Percentiles rank a stretch among this genome's conserved stretches.
phyloP scores from a whole-genome alignment of 23 tunicate species.

The Botrylloides violaceus region DNA sequence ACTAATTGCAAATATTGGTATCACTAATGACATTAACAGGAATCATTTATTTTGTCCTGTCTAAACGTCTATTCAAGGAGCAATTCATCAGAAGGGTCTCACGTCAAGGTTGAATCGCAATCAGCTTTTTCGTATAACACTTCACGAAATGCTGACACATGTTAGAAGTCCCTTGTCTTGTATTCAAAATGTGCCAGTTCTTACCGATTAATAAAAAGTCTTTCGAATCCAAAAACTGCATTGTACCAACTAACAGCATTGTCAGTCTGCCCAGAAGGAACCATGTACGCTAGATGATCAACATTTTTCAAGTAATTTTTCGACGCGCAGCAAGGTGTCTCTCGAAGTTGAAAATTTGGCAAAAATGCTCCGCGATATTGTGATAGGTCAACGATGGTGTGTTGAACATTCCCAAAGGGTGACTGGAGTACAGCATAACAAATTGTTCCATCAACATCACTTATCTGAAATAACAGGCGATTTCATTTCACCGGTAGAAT shows the following conservation, averaged over 20 bases:
- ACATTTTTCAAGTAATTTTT: conserved; percentile 19
- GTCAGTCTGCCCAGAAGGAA: conserved; percentile 33
- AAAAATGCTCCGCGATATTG: conserved; percentile 56
- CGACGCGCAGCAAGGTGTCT: neutral
- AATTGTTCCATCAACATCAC: conserved; percentile 48
- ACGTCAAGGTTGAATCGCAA: no score
- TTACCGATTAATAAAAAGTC: conserved; percentile 51
- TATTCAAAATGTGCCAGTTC: no score
- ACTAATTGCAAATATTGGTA: no score
- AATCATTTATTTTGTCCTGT: no score
- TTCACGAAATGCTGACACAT: no score
- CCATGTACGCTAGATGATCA: conserved; percentile 75
- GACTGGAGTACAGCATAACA: conserved; percentile 60
- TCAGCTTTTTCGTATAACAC: no score
- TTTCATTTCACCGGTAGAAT: no score
- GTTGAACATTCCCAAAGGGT: conserved; percentile 83
- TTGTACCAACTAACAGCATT: conserved; percentile 46
- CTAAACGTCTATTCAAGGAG: no score
- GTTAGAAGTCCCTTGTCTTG: no score
- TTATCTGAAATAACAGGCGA: neutral
- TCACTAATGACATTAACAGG: no score
- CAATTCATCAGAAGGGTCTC: no score
- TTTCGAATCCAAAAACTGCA: conserved; percentile 38
- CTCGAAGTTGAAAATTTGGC: conserved; percentile 45
- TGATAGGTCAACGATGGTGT: conserved; percentile 68